These are phyloP conservation scores for Lerema accius DNA, from an alignment of 1,140 invertebrate genomes.

Conservation along the genomic window DNA sequence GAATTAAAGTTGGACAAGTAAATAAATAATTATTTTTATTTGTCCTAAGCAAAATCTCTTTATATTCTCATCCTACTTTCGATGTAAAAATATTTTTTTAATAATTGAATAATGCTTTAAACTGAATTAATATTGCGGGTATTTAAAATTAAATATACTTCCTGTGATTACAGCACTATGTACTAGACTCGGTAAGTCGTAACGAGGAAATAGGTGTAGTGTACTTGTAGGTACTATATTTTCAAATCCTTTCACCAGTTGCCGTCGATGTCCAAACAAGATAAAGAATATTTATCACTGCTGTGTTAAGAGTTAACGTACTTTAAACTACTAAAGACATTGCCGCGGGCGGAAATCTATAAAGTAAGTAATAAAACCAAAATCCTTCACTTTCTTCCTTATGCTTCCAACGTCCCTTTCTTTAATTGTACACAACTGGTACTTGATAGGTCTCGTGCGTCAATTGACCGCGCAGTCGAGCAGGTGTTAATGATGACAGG, in stretches of 20 bases:
- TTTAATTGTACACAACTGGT: conserved; percentile 20
- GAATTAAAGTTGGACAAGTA: too few relatives aligned
- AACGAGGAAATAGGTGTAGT: conserved; percentile 9
- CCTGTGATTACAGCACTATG: too few relatives aligned
- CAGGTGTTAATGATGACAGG: conserved; percentile 55
- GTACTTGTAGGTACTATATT: neutral
- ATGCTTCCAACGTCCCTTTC: conserved; percentile 7
- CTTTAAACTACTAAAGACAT: conserved; percentile 14
- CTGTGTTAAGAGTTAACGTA: conserved; percentile 12
- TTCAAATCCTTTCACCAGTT: conserved; percentile 31
- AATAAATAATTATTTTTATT: too few relatives aligned
- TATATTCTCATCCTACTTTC: too few relatives aligned
- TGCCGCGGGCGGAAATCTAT: conserved; percentile 16
- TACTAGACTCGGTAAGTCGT: neutral
- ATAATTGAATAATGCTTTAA: too few relatives aligned
- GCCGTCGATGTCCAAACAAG: conserved; percentile 22
- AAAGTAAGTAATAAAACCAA: conserved; percentile 35
- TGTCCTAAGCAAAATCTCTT: too few relatives aligned
- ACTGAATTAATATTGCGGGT: too few relatives aligned
- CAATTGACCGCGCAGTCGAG: conserved; percentile 42
- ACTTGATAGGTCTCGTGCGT: conserved; percentile 49
- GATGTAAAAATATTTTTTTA: too few relatives aligned
- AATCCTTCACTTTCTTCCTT: conserved; percentile 33
- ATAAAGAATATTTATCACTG: conserved; percentile 19
- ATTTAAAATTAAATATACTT: too few relatives aligned